Conservation (phyloP, 35 echinoderm and acorn worm genomes). For the Apostichopus japonicus region DNA sequence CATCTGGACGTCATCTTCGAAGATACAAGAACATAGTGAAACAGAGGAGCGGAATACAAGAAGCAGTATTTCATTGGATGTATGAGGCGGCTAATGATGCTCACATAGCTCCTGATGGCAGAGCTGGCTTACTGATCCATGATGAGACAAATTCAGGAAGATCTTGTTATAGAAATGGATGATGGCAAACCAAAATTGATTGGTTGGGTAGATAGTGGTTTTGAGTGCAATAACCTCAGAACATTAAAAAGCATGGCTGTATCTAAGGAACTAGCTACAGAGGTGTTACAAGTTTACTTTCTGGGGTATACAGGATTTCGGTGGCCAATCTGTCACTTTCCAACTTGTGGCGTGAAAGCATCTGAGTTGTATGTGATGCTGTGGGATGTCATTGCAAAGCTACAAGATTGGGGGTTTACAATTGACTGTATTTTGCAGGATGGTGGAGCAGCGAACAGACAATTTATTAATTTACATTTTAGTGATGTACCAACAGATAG, state of each 20-base stretch:
- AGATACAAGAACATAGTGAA: slow-evolving; percentile 33
- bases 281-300: slow-evolving; percentile 20
- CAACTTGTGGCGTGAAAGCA: slow-evolving; percentile 14
- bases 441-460: slow-evolving; percentile 28
- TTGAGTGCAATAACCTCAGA: slow-evolving; percentile 19
- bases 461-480: slow-evolving; percentile 27
- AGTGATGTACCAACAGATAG: not conserved
- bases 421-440: slow-evolving; percentile 42
- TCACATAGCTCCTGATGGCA: too few relatives aligned
- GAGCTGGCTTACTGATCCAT: slow-evolving; percentile 31
- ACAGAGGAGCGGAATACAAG: not conserved
- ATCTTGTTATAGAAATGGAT: not conserved
- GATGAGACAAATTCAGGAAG: slow-evolving; percentile 55
- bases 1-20: slow-evolving; percentile 39
- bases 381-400: slow-evolving; percentile 37
- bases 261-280: not conserved
- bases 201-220: slow-evolving; percentile 43
- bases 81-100: slow-evolving; percentile 18
- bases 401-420: slow-evolving; percentile 39
- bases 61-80: slow-evolving; percentile 40
- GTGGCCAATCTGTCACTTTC: slow-evolving; percentile 40
- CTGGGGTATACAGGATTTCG: slow-evolving; percentile 44
- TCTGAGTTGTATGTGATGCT: slow-evolving; percentile 35
- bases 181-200: slow-evolving; percentile 10
- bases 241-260: not conserved